A percentile compares a stretch with the other conserved stretches of the same genome.
phyloP scores from a whole-genome alignment of 2,797 vertebrate species.

The Rhynchonycteris naso region DNA sequence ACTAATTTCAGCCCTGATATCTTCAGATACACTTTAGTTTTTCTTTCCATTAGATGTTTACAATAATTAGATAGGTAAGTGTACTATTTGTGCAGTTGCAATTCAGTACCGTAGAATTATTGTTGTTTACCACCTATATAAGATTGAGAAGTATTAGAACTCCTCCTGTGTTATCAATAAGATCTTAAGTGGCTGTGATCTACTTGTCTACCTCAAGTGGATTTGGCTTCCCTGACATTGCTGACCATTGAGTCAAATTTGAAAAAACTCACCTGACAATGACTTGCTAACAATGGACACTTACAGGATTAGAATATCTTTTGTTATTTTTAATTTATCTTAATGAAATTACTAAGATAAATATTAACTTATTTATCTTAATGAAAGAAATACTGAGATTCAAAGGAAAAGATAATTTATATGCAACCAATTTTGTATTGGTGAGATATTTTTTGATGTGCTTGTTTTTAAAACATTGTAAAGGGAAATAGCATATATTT shows the following conservation, averaged over 20 bases:
- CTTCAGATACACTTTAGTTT: slow-evolving; percentile 20
- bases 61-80: slow-evolving; percentile 17
- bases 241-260: slow-evolving; percentile 12
- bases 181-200: neutral
- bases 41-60: slow-evolving; percentile 17
- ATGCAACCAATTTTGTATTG: slow-evolving; percentile 31
- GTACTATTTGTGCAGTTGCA: slow-evolving; percentile 13
- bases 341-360: slow-evolving; percentile 4
- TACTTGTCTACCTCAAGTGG: neutral
- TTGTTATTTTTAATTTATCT: slow-evolving; percentile 42
- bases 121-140: neutral
- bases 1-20: neutral
- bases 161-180: neutral
- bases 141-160: slow-evolving; percentile 1
- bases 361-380: slow-evolving; percentile 10
- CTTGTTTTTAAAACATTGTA: slow-evolving; percentile 37
- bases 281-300: neutral
- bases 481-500: neutral
- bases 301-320: slow-evolving; percentile 45
- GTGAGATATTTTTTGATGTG: slow-evolving; percentile 32
- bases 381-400: slow-evolving; percentile 30
- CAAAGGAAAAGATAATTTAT: slow-evolving; percentile 49
- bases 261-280: neutral
- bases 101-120: slow-evolving; percentile 27
- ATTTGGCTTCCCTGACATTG: slow-evolving; percentile 37